Evolutionary conservation across 2,113 vertebrate genomes (phyloP).

Genomic region (Prunella fulvescens): DNA sequence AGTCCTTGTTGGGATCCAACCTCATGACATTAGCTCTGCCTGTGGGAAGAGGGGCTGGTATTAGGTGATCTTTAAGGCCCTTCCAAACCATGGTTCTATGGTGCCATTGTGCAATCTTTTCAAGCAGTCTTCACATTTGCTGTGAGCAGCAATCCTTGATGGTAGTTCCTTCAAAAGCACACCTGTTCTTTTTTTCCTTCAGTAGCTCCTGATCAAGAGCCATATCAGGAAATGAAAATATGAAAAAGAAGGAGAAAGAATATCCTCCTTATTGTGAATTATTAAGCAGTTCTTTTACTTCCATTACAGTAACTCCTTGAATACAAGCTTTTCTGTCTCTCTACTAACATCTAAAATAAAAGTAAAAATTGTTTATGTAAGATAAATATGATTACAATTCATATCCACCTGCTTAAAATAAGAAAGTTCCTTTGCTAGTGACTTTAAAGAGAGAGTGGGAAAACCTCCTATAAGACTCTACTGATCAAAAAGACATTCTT

Average conservation of each 20-base stretch:
- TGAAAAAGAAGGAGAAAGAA: background rate
- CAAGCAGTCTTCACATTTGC: background rate
- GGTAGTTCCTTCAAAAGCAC: background rate
- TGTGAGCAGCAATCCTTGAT: background rate
- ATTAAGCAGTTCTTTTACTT: background rate
- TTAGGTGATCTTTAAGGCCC: background rate
- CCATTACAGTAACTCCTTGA: background rate
- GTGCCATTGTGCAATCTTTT: background rate
- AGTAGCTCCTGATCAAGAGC: background rate
- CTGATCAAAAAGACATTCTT: background rate
- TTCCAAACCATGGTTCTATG: background rate
- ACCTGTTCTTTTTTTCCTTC: background rate
- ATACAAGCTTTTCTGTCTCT: background rate
- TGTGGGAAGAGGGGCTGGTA: rapidly evolving
- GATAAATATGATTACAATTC: background rate
- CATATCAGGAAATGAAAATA: background rate
- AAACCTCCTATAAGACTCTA: background rate
- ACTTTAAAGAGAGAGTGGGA: background rate
- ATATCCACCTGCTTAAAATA: background rate
- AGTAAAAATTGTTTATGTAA: background rate
- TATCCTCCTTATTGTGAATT: background rate
- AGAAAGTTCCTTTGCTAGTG: background rate
- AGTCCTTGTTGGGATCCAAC: background rate
- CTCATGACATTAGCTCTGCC: background rate
- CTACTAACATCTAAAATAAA: background rate